These are phyloP conservation scores for Hippocampus kuda DNA, from an alignment of 2,797 vertebrate genomes.

Conservation along the genomic window DNA sequence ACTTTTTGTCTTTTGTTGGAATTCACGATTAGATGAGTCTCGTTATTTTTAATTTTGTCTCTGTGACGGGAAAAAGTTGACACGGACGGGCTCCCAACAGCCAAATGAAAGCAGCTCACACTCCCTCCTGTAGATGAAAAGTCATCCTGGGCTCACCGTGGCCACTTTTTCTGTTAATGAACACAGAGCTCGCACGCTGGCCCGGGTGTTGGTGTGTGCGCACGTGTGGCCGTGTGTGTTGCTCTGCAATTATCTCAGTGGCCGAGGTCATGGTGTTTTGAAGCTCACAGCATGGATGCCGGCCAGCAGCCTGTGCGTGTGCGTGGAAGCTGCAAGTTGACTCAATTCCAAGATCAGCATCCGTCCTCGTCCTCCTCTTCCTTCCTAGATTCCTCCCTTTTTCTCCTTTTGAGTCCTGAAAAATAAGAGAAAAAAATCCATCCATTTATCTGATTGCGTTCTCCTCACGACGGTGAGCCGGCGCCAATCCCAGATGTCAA, in stretches of 20 bases:
- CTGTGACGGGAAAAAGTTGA: no score
- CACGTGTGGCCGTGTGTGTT: conserved; percentile 6
- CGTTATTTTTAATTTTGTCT: conserved; percentile 7
- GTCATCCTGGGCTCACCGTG: conserved; percentile 33
- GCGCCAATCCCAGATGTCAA: no score
- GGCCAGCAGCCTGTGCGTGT: neutral
- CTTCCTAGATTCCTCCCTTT: neutral
- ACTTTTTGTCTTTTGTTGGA: neutral
- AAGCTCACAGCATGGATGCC: neutral
- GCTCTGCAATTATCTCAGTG: neutral
- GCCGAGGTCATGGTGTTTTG: neutral
- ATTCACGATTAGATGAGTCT: conserved; percentile 18
- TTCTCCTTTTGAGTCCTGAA: neutral
- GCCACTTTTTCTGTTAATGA: conserved; percentile 16
- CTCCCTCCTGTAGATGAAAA: neutral
- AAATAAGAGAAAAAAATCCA: no score
- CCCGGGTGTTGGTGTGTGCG: conserved; percentile 13
- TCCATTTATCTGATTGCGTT: no score
- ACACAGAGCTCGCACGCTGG: conserved; percentile 6
- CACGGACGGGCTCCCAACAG: no score
- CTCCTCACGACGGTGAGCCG: no score
- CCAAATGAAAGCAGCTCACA: conserved; percentile 15
- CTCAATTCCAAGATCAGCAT: conserved; percentile 30
- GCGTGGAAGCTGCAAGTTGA: conserved; percentile 31
- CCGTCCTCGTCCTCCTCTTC: neutral